These are phyloP conservation scores for Eugnorisma glareosa DNA, from an alignment of 2,888 invertebrate genomes.

Conservation along the genomic window DNA sequence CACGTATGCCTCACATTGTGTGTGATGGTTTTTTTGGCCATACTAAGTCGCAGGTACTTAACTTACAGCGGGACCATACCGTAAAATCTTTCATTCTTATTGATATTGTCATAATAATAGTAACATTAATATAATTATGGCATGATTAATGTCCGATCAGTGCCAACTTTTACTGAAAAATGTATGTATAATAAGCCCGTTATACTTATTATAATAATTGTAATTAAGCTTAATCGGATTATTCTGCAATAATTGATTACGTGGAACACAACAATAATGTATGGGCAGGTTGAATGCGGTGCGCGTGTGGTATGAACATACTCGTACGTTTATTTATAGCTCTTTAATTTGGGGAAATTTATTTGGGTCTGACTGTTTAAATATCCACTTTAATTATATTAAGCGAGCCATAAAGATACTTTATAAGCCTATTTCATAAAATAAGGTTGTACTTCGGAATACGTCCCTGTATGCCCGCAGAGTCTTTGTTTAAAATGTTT, in stretches of 20 bases:
- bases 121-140: no score
- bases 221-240: constrained; percentile 18
- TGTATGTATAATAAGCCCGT: background rate
- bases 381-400: constrained; percentile 62
- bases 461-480: constrained; percentile 29
- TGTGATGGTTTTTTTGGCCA: background rate
- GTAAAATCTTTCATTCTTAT: background rate
- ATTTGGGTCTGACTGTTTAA: constrained; percentile 58
- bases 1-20: background rate
- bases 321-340: constrained; percentile 34
- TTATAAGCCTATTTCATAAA: constrained; percentile 53
- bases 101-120: no score
- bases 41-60: background rate
- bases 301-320: constrained; percentile 20
- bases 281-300: constrained; percentile 6
- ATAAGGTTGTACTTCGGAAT: constrained; percentile 43
- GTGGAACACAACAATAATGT: constrained; percentile 20
- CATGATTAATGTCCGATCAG: background rate
- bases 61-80: background rate
- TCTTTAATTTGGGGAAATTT: constrained; percentile 56
- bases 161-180: background rate
- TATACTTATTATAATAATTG: background rate
- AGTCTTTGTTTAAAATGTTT: constrained; percentile 55
- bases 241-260: constrained; percentile 30
- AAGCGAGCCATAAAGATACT: constrained; percentile 57